Evolutionary conservation across 2,113 vertebrate genomes (phyloP).

Genomic region (Athene noctua): DNA sequence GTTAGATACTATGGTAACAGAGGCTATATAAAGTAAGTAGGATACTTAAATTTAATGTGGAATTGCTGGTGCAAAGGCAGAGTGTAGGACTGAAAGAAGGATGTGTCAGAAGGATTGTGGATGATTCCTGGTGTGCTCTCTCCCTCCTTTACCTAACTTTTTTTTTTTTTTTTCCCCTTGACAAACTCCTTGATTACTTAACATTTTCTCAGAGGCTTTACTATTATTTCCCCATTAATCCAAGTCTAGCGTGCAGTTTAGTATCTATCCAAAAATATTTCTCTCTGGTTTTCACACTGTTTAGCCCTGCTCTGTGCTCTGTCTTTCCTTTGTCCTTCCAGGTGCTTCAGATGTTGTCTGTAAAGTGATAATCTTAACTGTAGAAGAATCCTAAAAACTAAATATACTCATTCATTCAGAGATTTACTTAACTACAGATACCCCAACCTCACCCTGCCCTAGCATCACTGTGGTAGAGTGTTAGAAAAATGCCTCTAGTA

Average conservation of each 20-base stretch:
- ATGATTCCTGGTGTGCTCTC: neutral
- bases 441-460: rapidly evolving
- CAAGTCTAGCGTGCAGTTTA: neutral
- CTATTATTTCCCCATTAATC: neutral
- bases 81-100: neutral
- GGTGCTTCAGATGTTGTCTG: neutral
- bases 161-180: neutral
- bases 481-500: neutral
- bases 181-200: neutral
- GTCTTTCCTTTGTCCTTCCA: neutral
- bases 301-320: neutral
- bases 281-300: neutral
- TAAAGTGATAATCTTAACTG: neutral
- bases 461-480: neutral
- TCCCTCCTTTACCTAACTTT: rapidly evolving
- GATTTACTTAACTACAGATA: neutral
- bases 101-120: neutral
- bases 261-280: neutral
- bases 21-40: constrained; percentile 14
- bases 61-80: neutral
- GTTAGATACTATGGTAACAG: neutral
- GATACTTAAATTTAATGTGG: neutral
- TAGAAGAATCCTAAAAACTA: neutral
- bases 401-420: neutral
- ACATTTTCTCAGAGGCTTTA: neutral